phyloP scores from a whole-genome alignment of 1,140 invertebrate species.

The Eueides isabella region DNA sequence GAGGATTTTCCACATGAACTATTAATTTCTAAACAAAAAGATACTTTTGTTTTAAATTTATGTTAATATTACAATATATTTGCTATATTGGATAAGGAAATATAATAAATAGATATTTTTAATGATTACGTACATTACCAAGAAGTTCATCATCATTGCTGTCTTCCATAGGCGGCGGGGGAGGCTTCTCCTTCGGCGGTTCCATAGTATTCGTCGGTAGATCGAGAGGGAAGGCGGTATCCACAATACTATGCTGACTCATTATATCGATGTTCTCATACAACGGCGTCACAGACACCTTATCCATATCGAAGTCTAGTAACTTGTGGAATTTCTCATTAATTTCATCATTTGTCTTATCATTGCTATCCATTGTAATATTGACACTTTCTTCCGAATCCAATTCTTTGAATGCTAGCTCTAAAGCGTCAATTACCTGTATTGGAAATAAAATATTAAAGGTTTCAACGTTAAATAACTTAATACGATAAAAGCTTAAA shows the following conservation, averaged over 20 bases:
- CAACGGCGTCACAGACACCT: constrained; percentile 76
- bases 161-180: constrained; percentile 89
- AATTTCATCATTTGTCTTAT: constrained; percentile 29
- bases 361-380: constrained; percentile 51
- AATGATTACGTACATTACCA: constrained; percentile 64
- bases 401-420: constrained; percentile 84
- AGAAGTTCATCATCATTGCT: constrained; percentile 71
- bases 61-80: no score
- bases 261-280: constrained; percentile 84
- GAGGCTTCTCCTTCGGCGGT: constrained; percentile 93
- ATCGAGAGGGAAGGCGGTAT: constrained; percentile 71
- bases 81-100: no score
- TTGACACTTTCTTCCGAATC: constrained; percentile 80
- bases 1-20: no score
- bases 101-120: neutral
- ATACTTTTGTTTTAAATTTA: no score
- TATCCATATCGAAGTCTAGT: constrained; percentile 59
- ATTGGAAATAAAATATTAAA: constrained; percentile 30
- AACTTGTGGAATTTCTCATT: constrained; percentile 45
- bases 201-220: constrained; percentile 85
- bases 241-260: constrained; percentile 68
- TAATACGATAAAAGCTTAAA: neutral
- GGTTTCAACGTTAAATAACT: neutral
- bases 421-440: constrained; percentile 84
- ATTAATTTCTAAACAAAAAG: no score